Evolutionary conservation across 2,113 vertebrate genomes (phyloP).

Genomic region (Trichomycterus rosablanca): DNA sequence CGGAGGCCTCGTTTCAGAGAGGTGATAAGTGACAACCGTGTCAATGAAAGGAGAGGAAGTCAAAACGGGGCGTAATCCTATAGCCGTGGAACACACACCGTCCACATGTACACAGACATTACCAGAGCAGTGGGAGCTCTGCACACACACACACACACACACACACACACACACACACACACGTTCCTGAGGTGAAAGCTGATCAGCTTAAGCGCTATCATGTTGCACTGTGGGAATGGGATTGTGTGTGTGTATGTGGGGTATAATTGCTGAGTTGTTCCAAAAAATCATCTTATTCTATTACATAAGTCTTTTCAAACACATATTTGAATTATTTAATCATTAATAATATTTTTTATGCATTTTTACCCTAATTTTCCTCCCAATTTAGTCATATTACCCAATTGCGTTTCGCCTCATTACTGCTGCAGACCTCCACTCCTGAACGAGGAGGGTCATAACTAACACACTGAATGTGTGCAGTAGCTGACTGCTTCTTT

Average conservation of each 20-base stretch:
- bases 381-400: no score
- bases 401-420: no score
- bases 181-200: conserved; percentile 1
- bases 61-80: conserved; percentile 22
- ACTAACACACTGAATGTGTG: no score
- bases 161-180: neutral
- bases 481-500: no score
- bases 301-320: no score
- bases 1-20: conserved; percentile 6
- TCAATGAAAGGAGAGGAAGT: conserved; percentile 24
- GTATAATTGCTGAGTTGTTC: neutral
- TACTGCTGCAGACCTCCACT: no score
- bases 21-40: conserved; percentile 8
- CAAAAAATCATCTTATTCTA: no score
- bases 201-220: conserved; percentile 20
- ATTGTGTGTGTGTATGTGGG: conserved; percentile 8
- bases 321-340: no score
- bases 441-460: no score
- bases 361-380: no score
- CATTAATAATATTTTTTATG: no score
- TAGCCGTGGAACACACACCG: conserved; percentile 27
- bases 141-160: conserved; percentile 6
- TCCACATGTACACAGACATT: neutral
- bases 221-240: conserved; percentile 23
- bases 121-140: neutral